These are phyloP conservation scores for Acipenser oxyrinchus DNA, from an alignment of 2,797 vertebrate genomes.

Conservation along the genomic window DNA sequence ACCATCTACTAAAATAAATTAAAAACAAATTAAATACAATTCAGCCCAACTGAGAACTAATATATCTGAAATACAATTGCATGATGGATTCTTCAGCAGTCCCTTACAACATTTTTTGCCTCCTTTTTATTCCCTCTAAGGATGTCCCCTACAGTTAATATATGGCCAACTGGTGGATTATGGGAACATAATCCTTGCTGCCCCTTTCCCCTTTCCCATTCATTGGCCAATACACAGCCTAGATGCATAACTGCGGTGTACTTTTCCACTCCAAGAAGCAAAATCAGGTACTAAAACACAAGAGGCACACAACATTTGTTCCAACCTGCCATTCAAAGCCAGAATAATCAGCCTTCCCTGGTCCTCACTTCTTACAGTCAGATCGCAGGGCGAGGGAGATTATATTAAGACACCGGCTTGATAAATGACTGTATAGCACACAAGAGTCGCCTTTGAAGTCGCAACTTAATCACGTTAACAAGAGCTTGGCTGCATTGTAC, in stretches of 20 bases:
- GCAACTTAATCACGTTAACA: conserved; percentile 15
- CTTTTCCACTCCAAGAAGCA: neutral
- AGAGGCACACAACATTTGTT: neutral
- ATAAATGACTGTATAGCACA: conserved; percentile 2
- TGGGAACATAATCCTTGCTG: neutral
- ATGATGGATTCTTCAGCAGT: too few relatives aligned
- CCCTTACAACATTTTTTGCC: too few relatives aligned
- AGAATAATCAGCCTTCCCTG: conserved; percentile 4
- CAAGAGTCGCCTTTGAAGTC: conserved; percentile 12
- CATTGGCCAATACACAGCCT: neutral
- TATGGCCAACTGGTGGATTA: conserved; percentile 1
- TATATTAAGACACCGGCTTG: conserved; percentile 8
- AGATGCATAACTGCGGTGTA: neutral
- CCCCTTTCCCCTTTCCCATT: neutral
- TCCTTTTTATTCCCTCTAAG: too few relatives aligned
- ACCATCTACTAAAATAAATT: too few relatives aligned
- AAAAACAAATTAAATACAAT: too few relatives aligned
- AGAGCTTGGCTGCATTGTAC: conserved; percentile 9
- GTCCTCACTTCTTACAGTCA: neutral
- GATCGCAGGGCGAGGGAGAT: neutral
- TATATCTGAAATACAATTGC: too few relatives aligned
- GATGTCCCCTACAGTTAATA: too few relatives aligned
- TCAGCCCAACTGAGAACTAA: too few relatives aligned
- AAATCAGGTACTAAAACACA: neutral
- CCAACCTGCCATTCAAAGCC: conserved; percentile 2